Percentiles rank a stretch among this genome's conserved stretches.
Evolutionary conservation across 2,888 invertebrate genomes (phyloP).

Genomic region (Leucania comma): DNA sequence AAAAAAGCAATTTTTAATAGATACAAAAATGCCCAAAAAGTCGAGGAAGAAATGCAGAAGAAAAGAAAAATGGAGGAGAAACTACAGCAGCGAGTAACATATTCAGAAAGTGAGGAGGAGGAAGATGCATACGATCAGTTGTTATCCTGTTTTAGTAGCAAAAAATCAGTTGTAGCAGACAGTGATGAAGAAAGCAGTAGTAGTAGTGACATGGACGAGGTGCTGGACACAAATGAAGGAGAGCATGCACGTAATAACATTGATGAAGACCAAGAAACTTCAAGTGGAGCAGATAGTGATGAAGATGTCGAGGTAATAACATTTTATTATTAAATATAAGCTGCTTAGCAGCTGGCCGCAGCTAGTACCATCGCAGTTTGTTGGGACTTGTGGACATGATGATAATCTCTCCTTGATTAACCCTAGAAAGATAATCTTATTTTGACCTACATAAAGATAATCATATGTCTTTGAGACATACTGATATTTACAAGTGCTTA

Average conservation of each 20-base stretch:
- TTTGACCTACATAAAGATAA: no score
- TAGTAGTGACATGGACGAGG: slow-evolving; percentile 52
- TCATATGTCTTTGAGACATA: no score
- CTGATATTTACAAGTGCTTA: no score
- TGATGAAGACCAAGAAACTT: slow-evolving; percentile 20
- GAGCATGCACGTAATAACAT: slow-evolving; percentile 7
- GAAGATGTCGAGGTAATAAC: slow-evolving; percentile 60
- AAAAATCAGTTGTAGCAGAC: slow-evolving; percentile 67
- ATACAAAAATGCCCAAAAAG: slow-evolving; percentile 86
- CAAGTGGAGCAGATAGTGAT: slow-evolving; percentile 35
- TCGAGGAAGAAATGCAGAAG: slow-evolving; percentile 86
- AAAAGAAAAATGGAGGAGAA: slow-evolving; percentile 82
- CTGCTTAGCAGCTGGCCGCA: no score
- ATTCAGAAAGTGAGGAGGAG: slow-evolving; percentile 89
- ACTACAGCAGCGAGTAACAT: slow-evolving; percentile 77
- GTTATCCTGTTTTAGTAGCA: slow-evolving; percentile 86
- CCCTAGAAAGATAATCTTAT: no score
- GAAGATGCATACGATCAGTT: slow-evolving; percentile 89
- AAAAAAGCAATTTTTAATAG: slow-evolving; percentile 88
- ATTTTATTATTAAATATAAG: no score
- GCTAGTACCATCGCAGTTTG: no score
- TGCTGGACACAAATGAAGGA: slow-evolving; percentile 20
- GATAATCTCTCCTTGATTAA: no score
- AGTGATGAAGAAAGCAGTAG: slow-evolving; percentile 76
- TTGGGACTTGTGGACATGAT: no score